phyloP scores from a whole-genome alignment of 1,140 invertebrate species.

The Nasonia vitripennis region DNA sequence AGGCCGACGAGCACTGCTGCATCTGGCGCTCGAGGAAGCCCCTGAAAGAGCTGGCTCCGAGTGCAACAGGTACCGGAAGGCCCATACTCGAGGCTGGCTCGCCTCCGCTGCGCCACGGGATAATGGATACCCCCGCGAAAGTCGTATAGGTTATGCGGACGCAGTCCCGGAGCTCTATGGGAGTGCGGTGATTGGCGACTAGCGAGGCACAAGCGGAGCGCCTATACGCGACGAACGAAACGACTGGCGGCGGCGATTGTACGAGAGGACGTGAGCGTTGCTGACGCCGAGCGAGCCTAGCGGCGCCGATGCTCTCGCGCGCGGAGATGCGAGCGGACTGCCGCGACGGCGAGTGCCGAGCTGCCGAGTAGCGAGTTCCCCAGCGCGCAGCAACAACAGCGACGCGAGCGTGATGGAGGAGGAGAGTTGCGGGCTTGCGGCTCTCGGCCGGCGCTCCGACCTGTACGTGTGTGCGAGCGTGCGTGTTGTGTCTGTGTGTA shows the following conservation, averaged over 20 bases:
- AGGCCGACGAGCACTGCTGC: not conserved
- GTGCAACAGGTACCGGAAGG: conserved; percentile 41
- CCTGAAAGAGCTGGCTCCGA: not conserved
- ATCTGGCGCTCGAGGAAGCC: not conserved
- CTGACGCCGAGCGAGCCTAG: not conserved
- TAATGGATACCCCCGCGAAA: no score
- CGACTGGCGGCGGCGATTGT: no score
- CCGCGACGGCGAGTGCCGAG: not conserved
- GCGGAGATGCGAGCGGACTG: conserved; percentile 38
- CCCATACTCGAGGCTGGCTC: conserved; percentile 2
- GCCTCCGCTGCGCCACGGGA: not conserved
- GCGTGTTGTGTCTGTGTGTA: no score
- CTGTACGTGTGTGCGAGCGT: not conserved
- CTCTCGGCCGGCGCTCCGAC: no score
- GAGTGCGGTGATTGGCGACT: no score
- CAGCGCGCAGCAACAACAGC: not conserved
- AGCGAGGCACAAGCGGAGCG: no score
- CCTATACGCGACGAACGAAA: no score
- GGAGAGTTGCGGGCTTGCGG: no score
- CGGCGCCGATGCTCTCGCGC: conserved; percentile 24
- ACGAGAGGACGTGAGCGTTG: not conserved
- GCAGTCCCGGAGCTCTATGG: no score
- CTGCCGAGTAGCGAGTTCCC: not conserved
- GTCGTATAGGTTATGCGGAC: not conserved
- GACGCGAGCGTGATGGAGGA: not conserved